These are phyloP conservation scores for Noctua pronuba DNA, from an alignment of 2,888 invertebrate genomes.

Conservation along the genomic window DNA sequence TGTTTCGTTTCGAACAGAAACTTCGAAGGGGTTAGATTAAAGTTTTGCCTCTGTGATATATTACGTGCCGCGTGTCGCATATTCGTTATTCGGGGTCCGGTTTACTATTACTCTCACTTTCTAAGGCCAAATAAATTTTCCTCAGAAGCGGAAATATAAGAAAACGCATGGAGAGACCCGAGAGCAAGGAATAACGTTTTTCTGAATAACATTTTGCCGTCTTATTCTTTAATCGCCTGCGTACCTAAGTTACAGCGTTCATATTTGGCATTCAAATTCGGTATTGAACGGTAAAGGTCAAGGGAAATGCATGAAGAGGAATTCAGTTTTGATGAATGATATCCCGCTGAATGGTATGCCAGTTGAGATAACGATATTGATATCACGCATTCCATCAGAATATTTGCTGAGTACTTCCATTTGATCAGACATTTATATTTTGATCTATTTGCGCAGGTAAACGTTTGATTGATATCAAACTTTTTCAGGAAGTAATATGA, in stretches of 20 bases:
- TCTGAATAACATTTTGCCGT: constrained; percentile 62
- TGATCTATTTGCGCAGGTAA: constrained; percentile 43
- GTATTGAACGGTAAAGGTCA: constrained; percentile 45
- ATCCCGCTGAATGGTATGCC: constrained; percentile 44
- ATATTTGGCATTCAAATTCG: constrained; percentile 34
- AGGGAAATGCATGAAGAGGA: constrained; percentile 39
- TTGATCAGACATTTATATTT: constrained; percentile 43
- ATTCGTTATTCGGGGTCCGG: constrained; percentile 77
- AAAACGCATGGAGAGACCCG: constrained; percentile 72
- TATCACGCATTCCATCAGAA: constrained; percentile 47
- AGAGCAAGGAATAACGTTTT: constrained; percentile 69
- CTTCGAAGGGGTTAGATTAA: constrained; percentile 74
- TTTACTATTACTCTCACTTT: constrained; percentile 78
- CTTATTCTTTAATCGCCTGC: constrained; percentile 47
- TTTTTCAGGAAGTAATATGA: constrained; percentile 38
- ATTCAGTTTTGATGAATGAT: constrained; percentile 49
- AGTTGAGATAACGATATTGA: constrained; percentile 52
- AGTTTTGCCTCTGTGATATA: constrained; percentile 79
- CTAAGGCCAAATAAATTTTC: constrained; percentile 80
- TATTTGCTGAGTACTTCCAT: constrained; percentile 53
- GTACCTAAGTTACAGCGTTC: constrained; percentile 49
- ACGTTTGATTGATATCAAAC: constrained; percentile 43
- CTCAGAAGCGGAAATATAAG: constrained; percentile 78
- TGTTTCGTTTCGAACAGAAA: constrained; percentile 58
- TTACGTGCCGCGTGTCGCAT: constrained; percentile 80